phyloP scores from a whole-genome alignment of 2,888 invertebrate species.

The Itoplectis maculator region DNA sequence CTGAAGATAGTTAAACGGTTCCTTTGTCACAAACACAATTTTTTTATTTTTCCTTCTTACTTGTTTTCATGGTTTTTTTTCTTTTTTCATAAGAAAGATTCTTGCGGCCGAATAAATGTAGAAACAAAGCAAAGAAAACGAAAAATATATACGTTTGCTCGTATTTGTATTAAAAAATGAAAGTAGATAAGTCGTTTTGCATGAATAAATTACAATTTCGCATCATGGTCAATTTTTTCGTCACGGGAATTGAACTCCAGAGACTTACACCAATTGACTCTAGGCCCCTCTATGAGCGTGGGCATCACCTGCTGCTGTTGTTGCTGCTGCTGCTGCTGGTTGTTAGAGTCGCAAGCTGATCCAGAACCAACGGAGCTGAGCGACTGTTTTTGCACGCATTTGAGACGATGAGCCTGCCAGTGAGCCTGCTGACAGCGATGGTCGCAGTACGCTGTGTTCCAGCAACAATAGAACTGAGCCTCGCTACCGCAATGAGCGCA shows the following conservation, averaged over 20 bases:
- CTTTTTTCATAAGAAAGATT: conserved; percentile 40
- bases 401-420: conserved; percentile 91
- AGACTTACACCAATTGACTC: conserved; percentile 69
- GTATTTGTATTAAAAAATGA: background rate
- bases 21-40: conserved; percentile 48
- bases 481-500: conserved; percentile 95
- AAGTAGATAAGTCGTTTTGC: conserved; percentile 21
- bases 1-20: conserved; percentile 30
- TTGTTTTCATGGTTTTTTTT: background rate
- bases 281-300: conserved; percentile 70
- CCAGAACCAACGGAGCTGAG: conserved; percentile 67
- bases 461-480: conserved; percentile 97
- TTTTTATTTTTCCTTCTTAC: conserved; percentile 37
- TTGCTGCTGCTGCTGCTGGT: conserved; percentile 49
- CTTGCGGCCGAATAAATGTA: conserved; percentile 28
- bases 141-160: conserved; percentile 9
- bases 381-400: conserved; percentile 85
- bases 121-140: conserved; percentile 17
- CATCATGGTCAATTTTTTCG: conserved; percentile 40
- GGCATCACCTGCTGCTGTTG: conserved; percentile 68
- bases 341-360: conserved; percentile 37
- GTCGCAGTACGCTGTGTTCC: conserved; percentile 98
- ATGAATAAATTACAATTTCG: conserved; percentile 50
- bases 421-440: conserved; percentile 94
- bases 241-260: conserved; percentile 51